These are phyloP conservation scores for Rallus limicola DNA, from an alignment of 2,113 vertebrate genomes.

Conservation along the genomic window DNA sequence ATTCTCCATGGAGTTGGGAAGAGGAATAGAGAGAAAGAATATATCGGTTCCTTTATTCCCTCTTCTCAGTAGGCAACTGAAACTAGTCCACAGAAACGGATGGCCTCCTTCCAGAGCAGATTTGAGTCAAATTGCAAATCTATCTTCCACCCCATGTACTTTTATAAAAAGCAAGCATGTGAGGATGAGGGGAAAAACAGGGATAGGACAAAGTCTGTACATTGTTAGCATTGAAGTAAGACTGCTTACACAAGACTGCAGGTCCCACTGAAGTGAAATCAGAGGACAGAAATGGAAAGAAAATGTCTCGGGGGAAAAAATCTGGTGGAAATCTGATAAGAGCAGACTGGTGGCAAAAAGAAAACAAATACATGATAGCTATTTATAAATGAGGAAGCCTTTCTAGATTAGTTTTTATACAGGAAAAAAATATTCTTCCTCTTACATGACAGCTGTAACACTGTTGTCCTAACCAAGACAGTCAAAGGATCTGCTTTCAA, in stretches of 20 bases:
- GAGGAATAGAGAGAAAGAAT: neutral
- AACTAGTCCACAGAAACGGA: neutral
- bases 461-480: neutral
- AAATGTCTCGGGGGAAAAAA: neutral
- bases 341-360: neutral
- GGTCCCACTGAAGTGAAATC: neutral
- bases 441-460: neutral
- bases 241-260: neutral
- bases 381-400: neutral
- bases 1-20: neutral
- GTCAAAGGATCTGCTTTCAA: neutral
- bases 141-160: neutral
- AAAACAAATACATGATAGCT: neutral
- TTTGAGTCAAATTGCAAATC: neutral
- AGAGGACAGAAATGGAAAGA: neutral
- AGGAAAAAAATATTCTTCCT: neutral
- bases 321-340: neutral
- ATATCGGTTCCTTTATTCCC: neutral
- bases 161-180: neutral
- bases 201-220: neutral
- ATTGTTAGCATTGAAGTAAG: neutral
- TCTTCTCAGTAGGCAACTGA: neutral
- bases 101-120: neutral
- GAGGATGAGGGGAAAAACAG: neutral
- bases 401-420: neutral